Conservation (phyloP, 2,797 vertebrate species). For the Sparus aurata region DNA sequence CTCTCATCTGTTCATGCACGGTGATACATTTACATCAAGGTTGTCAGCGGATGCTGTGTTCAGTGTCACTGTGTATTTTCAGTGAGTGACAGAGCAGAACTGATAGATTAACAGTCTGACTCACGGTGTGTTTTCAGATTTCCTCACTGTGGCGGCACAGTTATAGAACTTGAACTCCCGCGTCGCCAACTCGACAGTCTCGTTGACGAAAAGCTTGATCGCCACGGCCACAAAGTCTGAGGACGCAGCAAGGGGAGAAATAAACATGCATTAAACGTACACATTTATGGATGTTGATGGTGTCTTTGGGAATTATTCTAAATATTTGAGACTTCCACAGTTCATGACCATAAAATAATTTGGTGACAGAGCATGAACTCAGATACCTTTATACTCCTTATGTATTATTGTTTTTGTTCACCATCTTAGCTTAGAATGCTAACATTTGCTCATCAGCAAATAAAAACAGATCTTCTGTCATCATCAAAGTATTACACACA, state of each 20-base stretch:
- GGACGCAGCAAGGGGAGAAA: constrained; percentile 1
- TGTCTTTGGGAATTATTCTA: background rate
- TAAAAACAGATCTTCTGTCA: background rate
- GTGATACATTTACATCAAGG: constrained; percentile 79
- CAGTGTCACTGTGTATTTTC: constrained; percentile 65
- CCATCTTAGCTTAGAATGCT: background rate
- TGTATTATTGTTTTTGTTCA: constrained; percentile 2
- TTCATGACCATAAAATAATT: background rate
- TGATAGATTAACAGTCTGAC: constrained; percentile 78
- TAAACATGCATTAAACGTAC: too few species aligned
- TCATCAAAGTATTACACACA: too few species aligned
- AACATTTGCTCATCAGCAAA: background rate
- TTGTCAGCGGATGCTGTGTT: constrained; percentile 70
- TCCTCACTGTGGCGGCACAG: constrained; percentile 92
- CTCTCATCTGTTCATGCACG: constrained; percentile 70
- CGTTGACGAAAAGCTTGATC: constrained; percentile 83
- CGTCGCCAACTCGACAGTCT: constrained; percentile 87
- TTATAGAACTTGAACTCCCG: constrained; percentile 95
- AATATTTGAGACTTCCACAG: background rate
- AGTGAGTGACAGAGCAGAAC: constrained; percentile 71
- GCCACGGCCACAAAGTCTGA: constrained; percentile 92
- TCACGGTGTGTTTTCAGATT: constrained; percentile 94
- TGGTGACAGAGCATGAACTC: background rate
- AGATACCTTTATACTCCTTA: constrained; percentile 1
- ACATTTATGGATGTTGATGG: too few species aligned